Percentiles rank a stretch among this genome's conserved stretches.
Evolutionary conservation across 2,797 vertebrate species (phyloP).

Genomic region (Chaetodon trifasciatus): DNA sequence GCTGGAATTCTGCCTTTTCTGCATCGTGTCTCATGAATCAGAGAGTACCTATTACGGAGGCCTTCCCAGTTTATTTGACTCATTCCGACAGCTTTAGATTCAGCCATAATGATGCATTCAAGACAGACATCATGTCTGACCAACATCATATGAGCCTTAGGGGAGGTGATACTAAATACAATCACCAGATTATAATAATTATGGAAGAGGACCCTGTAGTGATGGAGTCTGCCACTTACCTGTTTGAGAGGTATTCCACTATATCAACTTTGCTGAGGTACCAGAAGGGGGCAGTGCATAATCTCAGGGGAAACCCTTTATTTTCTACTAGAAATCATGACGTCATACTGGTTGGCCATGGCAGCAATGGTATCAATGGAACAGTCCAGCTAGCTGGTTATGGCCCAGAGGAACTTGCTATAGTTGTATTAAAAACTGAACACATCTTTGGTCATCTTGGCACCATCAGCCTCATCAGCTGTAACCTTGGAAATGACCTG

Average conservation of each 20-base stretch:
- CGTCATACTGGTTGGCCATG: slow-evolving; percentile 73
- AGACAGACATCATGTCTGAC: slow-evolving; percentile 3
- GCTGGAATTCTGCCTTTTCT: not conserved
- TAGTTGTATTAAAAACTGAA: slow-evolving; percentile 54
- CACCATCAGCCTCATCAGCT: slow-evolving; percentile 69
- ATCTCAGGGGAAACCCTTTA: slow-evolving; percentile 39
- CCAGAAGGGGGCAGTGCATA: slow-evolving; percentile 55
- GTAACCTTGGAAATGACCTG: slow-evolving; percentile 69
- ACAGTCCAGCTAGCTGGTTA: slow-evolving; percentile 51
- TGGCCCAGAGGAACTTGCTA: slow-evolving; percentile 65
- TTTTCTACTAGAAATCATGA: slow-evolving; percentile 28
- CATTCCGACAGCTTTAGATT: not conserved
- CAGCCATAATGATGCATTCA: not conserved
- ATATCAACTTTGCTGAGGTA: slow-evolving; percentile 68
- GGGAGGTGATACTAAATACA: not conserved
- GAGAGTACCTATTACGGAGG: not conserved
- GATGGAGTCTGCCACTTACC: slow-evolving; percentile 61
- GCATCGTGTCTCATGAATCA: not conserved
- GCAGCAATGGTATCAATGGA: slow-evolving; percentile 49
- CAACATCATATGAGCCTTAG: not conserved
- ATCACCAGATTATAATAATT: slow-evolving; percentile 65
- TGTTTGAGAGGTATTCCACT: slow-evolving; percentile 62
- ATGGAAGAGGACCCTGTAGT: slow-evolving; percentile 72
- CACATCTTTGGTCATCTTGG: slow-evolving; percentile 11
- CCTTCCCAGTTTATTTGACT: not conserved